Evolutionary conservation across 2,888 invertebrate genomes (phyloP).

Genomic region (Rhodophaea formosa): DNA sequence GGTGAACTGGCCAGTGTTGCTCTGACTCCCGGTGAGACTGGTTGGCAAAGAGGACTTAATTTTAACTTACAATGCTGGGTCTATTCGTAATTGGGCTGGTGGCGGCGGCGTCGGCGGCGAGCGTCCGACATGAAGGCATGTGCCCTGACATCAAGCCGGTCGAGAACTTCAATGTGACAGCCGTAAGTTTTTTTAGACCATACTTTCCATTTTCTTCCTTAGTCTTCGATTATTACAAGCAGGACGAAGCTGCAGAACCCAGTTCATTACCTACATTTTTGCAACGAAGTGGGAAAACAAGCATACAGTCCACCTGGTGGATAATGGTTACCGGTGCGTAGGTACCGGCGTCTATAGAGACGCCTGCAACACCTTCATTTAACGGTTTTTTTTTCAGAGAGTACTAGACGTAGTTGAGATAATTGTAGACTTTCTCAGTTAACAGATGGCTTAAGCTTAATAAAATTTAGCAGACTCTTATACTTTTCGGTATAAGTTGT

Average conservation of each 20-base stretch:
- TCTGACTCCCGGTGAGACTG: constrained; percentile 39
- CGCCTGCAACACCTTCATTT: too few species aligned
- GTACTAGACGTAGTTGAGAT: too few species aligned
- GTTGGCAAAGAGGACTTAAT: constrained; percentile 40
- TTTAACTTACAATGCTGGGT: constrained; percentile 47
- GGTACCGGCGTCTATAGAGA: too few species aligned
- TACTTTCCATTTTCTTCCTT: neutral
- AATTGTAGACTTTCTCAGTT: too few species aligned
- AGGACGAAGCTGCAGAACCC: neutral
- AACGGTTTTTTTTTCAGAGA: too few species aligned
- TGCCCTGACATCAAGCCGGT: constrained; percentile 58
- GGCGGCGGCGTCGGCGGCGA: constrained; percentile 52
- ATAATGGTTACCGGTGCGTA: too few species aligned
- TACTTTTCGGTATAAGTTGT: too few species aligned
- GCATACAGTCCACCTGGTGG: too few species aligned
- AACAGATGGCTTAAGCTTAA: too few species aligned
- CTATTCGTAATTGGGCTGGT: constrained; percentile 47
- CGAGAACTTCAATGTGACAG: constrained; percentile 55
- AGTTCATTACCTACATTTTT: too few species aligned
- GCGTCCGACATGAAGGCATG: constrained; percentile 50
- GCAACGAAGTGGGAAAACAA: too few species aligned
- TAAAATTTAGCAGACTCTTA: too few species aligned
- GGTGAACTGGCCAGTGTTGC: constrained; percentile 41
- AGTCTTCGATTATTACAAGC: neutral
- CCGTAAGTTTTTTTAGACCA: neutral